These are phyloP conservation scores for Agonum fuliginosum DNA, from an alignment of 2,888 invertebrate species.

Conservation along the genomic window DNA sequence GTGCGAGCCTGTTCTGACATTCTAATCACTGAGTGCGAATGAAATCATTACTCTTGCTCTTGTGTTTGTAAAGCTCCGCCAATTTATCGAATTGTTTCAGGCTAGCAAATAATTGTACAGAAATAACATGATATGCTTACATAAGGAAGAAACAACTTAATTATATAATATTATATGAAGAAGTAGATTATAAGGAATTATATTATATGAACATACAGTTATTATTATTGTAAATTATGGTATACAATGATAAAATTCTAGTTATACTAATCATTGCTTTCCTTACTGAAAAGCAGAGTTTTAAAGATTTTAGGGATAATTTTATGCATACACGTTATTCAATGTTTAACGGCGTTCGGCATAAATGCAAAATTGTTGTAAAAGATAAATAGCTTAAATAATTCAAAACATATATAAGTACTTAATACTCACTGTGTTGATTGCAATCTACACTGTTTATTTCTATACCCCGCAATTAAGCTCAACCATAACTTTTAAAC, in stretches of 20 bases:
- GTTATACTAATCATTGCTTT: background rate
- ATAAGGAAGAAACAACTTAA: slow-evolving; percentile 37
- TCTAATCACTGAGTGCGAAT: slow-evolving; percentile 34
- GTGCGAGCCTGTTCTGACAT: background rate
- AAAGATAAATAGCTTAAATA: slow-evolving; percentile 40
- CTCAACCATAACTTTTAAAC: slow-evolving; percentile 35
- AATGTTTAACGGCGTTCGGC: background rate
- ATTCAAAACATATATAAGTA: slow-evolving; percentile 43
- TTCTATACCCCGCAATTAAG: slow-evolving; percentile 40
- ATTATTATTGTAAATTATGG: background rate
- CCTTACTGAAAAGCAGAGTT: background rate
- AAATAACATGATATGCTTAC: slow-evolving; percentile 14
- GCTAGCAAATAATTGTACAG: slow-evolving; percentile 16
- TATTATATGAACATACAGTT: slow-evolving; percentile 8
- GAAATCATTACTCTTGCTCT: slow-evolving; percentile 29
- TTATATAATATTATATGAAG: slow-evolving; percentile 10
- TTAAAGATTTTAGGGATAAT: background rate
- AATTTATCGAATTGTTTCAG: slow-evolving; percentile 31
- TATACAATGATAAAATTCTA: too few species aligned
- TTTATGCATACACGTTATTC: slow-evolving; percentile 10
- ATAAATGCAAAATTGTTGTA: slow-evolving; percentile 13
- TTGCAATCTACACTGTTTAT: slow-evolving; percentile 38
- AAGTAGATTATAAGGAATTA: background rate
- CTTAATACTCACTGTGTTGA: slow-evolving; percentile 21
- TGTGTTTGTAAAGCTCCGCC: slow-evolving; percentile 1